Evolutionary conservation across 1,140 invertebrate genomes (phyloP), one percentile per base, ranked within the genome.

Genomic region (Polyergus mexicanus): DNA sequence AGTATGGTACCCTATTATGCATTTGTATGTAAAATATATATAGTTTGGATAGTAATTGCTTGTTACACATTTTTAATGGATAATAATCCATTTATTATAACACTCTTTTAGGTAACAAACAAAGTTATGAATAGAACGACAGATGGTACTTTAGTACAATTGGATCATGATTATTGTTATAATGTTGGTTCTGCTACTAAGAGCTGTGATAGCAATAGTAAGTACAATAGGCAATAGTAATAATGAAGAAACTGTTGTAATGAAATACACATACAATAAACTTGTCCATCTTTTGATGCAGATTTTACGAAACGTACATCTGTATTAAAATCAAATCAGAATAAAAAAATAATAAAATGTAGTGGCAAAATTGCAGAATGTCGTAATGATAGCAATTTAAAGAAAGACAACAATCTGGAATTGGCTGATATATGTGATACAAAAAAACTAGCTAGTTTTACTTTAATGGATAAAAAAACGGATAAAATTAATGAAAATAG

Each of bases 81-180:
- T 32, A 54, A 54, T 38, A 38, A 74, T 75, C 3, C 19, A 72
- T n/a, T 56, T 56, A 74, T 56, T 35, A 11, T 60, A 75, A 60
- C 8, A 3, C 6, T 28, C 44, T 76, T 63, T 56, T 80, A 92
- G 91, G 76, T 88, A n/a, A 63, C 80, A 51, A 90, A 85, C 25
- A 78, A 86, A 83, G 35, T 0, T 72, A 85, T 87, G 32, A 78
- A 7, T 62, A 89, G 56, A 60, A 58, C 38, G 58, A 58, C 32
- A 35, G 38, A 87, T n/a, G 86, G 90, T 44, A 93, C 92, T 76
- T 93, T 88, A 16, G 92, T 95, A 11, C 94, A 95, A 66, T 78
- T 95, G 72, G 96, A 96, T 88, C 95, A 96, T 87, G 95, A 96
- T 92, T 96, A 96, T 85, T 96, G 95, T 75, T 94, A 91, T 54